A percentile compares a stretch with the other conserved stretches of the same genome.
These are phyloP conservation scores for human DNA, from an alignment of 2,113 vertebrate species.

Conservation along the genomic window DNA sequence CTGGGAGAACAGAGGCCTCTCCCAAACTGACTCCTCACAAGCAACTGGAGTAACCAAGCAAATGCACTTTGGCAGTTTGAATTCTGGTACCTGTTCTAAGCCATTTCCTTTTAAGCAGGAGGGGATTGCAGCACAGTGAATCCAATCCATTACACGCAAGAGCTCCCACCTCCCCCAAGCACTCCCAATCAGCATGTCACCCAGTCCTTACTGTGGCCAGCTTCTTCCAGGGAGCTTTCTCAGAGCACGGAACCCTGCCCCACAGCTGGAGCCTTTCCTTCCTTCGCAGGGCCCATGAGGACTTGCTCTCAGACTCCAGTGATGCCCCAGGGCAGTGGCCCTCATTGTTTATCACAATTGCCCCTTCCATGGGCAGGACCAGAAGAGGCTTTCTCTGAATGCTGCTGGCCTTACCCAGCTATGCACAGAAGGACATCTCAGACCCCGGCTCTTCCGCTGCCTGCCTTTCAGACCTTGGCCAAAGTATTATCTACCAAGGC, in stretches of 20 bases:
- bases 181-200: not conserved
- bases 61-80: slow-evolving; percentile 37
- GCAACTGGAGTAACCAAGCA: slow-evolving; percentile 11
- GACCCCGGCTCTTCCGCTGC: not conserved
- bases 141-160: slow-evolving; percentile 47
- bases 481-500: not conserved
- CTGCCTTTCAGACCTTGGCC: not conserved
- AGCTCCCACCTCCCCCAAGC: not conserved
- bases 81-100: slow-evolving; percentile 56
- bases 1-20: not conserved
- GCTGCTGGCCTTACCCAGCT: not conserved
- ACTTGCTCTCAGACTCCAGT: not conserved
- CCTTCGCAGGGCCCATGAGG: not conserved
- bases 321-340: not conserved
- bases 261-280: not conserved
- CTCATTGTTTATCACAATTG: not conserved
- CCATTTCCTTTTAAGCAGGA: slow-evolving; percentile 54
- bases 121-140: not conserved
- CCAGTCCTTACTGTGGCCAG: not conserved
- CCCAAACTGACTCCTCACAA: not conserved
- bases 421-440: not conserved
- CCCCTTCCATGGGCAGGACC: not conserved
- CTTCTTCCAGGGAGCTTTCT: not conserved
- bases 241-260: not conserved
- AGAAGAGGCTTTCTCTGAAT: not conserved